phyloP scores from a whole-genome alignment of 2,888 invertebrate species.

The Thysanoteuthis rhombus region DNA sequence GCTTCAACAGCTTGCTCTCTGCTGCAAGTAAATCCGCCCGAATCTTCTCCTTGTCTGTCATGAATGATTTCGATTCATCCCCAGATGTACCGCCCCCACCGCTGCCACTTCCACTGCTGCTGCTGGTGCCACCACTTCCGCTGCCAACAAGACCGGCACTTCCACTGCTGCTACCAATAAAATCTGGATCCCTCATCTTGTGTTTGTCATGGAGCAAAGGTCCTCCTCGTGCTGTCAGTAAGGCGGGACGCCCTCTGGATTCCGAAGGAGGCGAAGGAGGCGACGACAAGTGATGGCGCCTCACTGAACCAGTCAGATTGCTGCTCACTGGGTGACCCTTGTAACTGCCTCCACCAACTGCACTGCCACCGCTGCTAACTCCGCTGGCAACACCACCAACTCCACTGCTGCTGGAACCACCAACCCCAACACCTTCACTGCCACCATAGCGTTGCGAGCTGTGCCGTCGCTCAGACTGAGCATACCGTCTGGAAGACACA shows the following conservation, averaged over 20 bases:
- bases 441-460: conserved; percentile 14
- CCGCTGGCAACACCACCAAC: not conserved
- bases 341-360: conserved; percentile 1
- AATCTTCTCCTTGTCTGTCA: conserved; percentile 16
- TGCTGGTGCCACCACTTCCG: not conserved
- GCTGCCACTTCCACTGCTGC: not conserved
- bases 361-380: not conserved
- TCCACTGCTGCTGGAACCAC: not conserved
- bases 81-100: not conserved
- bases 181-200: conserved; percentile 15
- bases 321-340: not conserved
- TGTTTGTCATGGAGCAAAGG: not conserved
- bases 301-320: not conserved
- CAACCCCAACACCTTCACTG: not conserved
- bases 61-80: not conserved
- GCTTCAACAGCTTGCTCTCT: conserved; percentile 19
- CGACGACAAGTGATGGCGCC: not conserved
- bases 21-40: conserved; percentile 19
- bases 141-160: not conserved
- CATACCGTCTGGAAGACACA: conserved; percentile 27
- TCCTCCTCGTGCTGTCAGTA: not conserved
- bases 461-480: conserved; percentile 17
- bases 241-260: not conserved
- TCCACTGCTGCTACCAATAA: not conserved
- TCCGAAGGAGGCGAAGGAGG: not conserved